Conservation (phyloP, 2,113 vertebrate genomes). For the Gracilinanus agilis region DNA sequence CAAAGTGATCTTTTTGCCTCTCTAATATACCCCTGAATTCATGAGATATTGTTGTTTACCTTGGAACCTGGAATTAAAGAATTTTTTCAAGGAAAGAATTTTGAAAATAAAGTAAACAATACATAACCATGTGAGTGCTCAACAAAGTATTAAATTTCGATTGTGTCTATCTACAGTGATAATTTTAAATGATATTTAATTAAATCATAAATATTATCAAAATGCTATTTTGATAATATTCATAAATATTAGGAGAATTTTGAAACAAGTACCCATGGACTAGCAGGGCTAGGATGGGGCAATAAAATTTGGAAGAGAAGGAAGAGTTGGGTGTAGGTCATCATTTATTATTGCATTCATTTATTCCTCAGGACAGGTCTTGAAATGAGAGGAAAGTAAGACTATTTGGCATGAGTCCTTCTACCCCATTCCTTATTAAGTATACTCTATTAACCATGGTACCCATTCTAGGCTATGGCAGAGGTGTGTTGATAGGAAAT, state of each 20-base stretch:
- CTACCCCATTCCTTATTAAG: background rate
- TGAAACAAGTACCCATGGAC: background rate
- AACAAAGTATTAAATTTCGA: background rate
- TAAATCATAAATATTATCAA: conserved; percentile 8
- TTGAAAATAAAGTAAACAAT: conserved; percentile 8
- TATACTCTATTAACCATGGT: background rate
- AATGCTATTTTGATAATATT: conserved; percentile 13
- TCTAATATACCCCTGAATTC: background rate
- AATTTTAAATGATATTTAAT: conserved; percentile 12
- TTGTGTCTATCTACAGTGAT: background rate
- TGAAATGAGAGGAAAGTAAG: background rate
- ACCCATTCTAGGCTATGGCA: background rate
- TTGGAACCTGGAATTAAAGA: conserved; percentile 17
- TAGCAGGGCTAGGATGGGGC: background rate
- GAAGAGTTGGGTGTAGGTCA: background rate
- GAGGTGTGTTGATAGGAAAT: background rate
- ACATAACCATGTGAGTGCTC: background rate
- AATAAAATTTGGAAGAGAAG: background rate
- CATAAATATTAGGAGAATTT: conserved; percentile 26
- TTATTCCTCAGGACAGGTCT: conserved; percentile 12
- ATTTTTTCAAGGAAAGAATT: background rate
- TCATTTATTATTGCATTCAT: background rate
- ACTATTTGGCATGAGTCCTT: background rate
- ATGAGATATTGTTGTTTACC: background rate
- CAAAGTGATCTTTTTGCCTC: background rate